phyloP scores from a whole-genome alignment of 2,888 invertebrate genomes.

The Caenorhabditis angaria region DNA sequence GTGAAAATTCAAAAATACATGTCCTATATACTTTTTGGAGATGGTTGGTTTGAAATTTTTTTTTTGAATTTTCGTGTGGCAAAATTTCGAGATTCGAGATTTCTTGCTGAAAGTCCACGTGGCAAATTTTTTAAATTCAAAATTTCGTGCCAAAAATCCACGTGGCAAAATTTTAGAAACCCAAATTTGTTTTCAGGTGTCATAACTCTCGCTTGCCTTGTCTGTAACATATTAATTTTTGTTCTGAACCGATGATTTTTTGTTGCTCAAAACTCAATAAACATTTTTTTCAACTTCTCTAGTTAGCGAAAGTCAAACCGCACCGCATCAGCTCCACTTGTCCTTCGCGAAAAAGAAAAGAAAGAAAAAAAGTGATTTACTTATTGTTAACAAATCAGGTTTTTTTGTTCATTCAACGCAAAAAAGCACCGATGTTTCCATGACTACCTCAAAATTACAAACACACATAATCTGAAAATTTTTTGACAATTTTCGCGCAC shows the following conservation, averaged over 20 bases:
- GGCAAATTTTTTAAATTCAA: too few relatives aligned
- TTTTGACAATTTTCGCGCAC: background rate
- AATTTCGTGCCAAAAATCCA: too few relatives aligned
- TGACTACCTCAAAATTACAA: too few relatives aligned
- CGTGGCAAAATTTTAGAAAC: background rate
- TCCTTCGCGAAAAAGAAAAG: too few relatives aligned
- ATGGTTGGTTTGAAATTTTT: background rate
- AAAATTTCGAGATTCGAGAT: too few relatives aligned
- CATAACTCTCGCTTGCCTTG: background rate
- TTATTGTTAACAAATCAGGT: background rate
- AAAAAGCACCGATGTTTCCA: background rate
- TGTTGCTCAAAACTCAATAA: slow-evolving; percentile 7
- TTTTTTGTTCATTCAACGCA: background rate
- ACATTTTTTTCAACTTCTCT: background rate
- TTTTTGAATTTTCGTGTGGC: too few relatives aligned
- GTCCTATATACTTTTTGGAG: background rate
- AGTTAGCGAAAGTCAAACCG: too few relatives aligned
- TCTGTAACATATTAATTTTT: background rate
- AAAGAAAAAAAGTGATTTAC: background rate
- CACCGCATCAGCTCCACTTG: too few relatives aligned
- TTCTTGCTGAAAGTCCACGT: too few relatives aligned
- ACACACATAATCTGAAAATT: too few relatives aligned
- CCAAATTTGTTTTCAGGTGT: background rate
- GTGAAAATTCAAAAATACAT: background rate
- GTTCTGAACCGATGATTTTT: background rate